Evolutionary conservation across 2,797 vertebrate genomes (phyloP), one percentile per base, ranked within the genome.

Genomic region (Chromobotia macracanthus): DNA sequence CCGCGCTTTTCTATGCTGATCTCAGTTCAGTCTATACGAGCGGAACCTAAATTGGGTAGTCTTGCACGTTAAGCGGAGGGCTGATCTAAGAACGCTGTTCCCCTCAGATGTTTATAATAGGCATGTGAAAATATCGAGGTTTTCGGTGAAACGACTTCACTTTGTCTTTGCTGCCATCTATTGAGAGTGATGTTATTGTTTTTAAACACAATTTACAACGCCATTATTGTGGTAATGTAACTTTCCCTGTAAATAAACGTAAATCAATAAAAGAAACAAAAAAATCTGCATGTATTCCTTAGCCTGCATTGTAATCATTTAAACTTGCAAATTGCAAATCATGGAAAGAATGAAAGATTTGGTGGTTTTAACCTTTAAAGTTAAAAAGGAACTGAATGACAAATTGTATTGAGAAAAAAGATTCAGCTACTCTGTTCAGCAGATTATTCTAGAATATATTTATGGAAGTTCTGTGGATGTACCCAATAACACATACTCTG

Each of bases 151-250:
- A 5, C 18, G 21, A 38, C 31, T 53, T 67, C 8, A 56, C 19
- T 64, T 70, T 18, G 65, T 44, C 31, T 83, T 63, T 85, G 79
- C 81, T 81, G 79, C 84, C 84, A 81, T 21, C 84, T 85, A 65
- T 75, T 68, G 72, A 31, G 3, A 48, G 11, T 2, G 10, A 55
- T 19, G 3, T 4, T 35, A 35, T 18, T n/a, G 15, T 35, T 35
- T 60, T 55, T 55, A 48, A 1, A 53, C 51, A 55, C 7, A 21
- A 55, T 28, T 60, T 28, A 21, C 9, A 21, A 21, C 13, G n/a
- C 3, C 13, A 28, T 15, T n/a, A 51, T 8, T 7, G 5, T n/a
- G 50, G 1, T n/a, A 51, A 51, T 51, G 50, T 51, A n/a, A 51
- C 50, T 51, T 51, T 51, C 0, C 16, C 12, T 18, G 12, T 51